Percentiles rank a stretch among this genome's conserved stretches.
These are phyloP conservation scores for Melanostoma scalare DNA, from an alignment of 2,888 invertebrate species.

Conservation along the genomic window DNA sequence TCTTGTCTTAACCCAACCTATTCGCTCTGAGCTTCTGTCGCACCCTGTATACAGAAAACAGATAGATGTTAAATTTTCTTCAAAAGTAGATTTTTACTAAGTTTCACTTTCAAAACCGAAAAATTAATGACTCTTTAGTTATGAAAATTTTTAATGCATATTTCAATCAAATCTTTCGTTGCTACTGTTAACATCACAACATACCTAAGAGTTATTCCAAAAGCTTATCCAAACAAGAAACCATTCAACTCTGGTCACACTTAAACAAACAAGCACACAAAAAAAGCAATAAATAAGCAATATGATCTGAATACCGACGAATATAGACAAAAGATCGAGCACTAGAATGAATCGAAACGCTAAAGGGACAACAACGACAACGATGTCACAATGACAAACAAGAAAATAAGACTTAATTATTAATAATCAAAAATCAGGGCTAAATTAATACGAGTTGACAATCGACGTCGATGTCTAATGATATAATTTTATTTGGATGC, in stretches of 20 bases:
- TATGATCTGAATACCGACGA: conserved; percentile 1
- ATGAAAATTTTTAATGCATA: too few species aligned
- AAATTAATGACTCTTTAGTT: too few species aligned
- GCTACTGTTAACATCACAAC: too few species aligned
- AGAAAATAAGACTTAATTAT: conserved; percentile 52
- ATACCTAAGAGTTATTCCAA: too few species aligned
- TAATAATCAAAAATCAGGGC: conserved; percentile 70
- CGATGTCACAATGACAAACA: background rate
- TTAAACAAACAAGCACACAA: background rate
- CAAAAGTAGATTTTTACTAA: too few species aligned
- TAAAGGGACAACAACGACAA: background rate
- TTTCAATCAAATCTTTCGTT: too few species aligned
- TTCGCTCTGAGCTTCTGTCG: too few species aligned
- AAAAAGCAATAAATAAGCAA: background rate
- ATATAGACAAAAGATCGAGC: conserved; percentile 6
- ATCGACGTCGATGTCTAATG: conserved; percentile 27
- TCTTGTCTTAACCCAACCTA: too few species aligned
- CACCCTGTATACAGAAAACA: too few species aligned
- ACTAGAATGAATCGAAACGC: background rate
- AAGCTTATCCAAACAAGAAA: too few species aligned
- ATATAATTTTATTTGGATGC: conserved; percentile 40
- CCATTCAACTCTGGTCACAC: background rate
- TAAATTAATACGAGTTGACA: conserved; percentile 58
- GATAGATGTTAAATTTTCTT: too few species aligned
- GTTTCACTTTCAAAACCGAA: too few species aligned